Evolutionary conservation across 2,888 invertebrate genomes (phyloP).

Genomic region (Eupsilia transversa): DNA sequence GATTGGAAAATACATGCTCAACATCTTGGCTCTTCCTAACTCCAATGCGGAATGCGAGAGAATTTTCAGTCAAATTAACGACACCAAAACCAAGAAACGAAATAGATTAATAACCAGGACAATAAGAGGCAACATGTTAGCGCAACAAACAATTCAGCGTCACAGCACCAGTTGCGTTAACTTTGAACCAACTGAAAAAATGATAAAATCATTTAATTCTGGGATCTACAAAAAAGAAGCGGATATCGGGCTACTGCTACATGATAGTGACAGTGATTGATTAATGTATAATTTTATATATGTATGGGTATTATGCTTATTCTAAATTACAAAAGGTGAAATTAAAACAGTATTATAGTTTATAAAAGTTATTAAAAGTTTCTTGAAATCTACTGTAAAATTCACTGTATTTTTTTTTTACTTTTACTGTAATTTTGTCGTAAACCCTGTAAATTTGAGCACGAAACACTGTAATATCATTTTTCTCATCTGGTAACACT

Average conservation of each 20-base stretch:
- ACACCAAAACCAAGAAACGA: constrained; percentile 36
- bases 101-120: constrained; percentile 38
- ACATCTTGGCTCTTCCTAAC: constrained; percentile 38
- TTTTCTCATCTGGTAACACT: too few species aligned
- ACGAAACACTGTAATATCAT: too few species aligned
- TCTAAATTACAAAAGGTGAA: neutral
- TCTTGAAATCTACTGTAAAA: too few species aligned
- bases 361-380: constrained; percentile 7
- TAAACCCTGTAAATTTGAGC: too few species aligned
- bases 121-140: constrained; percentile 32
- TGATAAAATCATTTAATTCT: constrained; percentile 32
- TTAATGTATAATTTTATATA: neutral
- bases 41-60: constrained; percentile 45
- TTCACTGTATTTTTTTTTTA: too few species aligned
- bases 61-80: constrained; percentile 42
- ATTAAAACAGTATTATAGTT: constrained; percentile 8
- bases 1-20: constrained; percentile 39
- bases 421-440: too few species aligned
- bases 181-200: constrained; percentile 16
- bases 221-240: constrained; percentile 9
- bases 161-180: constrained; percentile 12
- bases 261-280: neutral
- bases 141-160: constrained; percentile 2
- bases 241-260: neutral
- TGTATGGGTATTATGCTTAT: neutral